These are phyloP conservation scores for Pluvialis apricaria DNA, from an alignment of 2,113 vertebrate species.

Conservation along the genomic window DNA sequence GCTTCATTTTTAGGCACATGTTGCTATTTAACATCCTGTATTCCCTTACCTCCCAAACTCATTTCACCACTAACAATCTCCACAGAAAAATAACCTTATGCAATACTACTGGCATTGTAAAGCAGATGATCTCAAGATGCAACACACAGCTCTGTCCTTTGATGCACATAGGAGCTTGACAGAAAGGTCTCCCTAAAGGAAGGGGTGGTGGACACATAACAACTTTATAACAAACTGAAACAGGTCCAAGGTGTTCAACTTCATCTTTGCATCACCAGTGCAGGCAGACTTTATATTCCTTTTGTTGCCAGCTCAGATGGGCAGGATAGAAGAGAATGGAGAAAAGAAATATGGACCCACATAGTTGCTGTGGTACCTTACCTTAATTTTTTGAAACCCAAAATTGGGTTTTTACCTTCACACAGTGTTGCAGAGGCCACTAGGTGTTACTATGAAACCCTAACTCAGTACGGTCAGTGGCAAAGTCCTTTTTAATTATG, in stretches of 20 bases:
- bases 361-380: background rate
- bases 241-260: background rate
- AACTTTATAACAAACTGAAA: background rate
- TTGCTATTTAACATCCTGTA: background rate
- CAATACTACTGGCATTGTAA: background rate
- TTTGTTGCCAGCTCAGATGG: background rate
- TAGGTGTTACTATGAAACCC: background rate
- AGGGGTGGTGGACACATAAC: rapidly evolving
- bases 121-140: background rate
- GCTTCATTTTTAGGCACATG: background rate
- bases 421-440: background rate
- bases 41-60: background rate
- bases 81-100: background rate
- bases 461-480: background rate
- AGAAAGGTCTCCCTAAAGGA: background rate
- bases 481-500: background rate
- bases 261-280: background rate
- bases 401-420: background rate
- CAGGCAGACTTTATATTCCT: background rate
- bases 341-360: background rate
- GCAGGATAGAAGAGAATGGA: background rate
- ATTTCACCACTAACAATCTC: background rate
- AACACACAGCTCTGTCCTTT: background rate
- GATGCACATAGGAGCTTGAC: background rate
- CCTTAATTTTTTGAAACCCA: background rate